Conservation (phyloP, 35 echinoderm and acorn worm genomes). For the Eucidaris tribuloides region DNA sequence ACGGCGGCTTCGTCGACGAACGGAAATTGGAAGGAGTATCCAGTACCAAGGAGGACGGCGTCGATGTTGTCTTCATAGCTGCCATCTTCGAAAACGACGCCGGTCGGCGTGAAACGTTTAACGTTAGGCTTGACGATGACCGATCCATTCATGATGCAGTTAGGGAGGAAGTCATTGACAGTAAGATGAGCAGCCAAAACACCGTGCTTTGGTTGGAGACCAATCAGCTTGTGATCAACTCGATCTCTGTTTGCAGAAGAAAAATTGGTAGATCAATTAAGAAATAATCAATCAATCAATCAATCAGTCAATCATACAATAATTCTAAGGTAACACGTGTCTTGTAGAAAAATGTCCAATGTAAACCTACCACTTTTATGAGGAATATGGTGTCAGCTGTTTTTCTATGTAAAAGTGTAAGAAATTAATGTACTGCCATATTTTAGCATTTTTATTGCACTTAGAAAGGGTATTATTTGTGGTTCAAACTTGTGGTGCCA, state of each 20-base stretch:
- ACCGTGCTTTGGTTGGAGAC: conserved; percentile 50
- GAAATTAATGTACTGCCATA: no score
- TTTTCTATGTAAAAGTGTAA: no score
- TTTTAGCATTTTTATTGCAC: no score
- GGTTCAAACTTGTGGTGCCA: no score
- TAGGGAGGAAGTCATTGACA: conserved; percentile 73
- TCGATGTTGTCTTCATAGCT: conserved; percentile 81
- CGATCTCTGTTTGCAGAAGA: background rate
- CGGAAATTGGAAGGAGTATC: conserved; percentile 78
- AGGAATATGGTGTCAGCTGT: no score
- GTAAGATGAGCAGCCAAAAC: conserved; percentile 33
- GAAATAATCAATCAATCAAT: no score
- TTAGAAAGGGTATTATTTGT: no score
- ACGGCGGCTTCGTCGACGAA: conserved; percentile 59
- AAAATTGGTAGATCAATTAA: no score
- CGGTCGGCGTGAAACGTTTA: conserved; percentile 52
- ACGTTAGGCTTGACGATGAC: conserved; percentile 73
- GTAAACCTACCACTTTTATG: no score
- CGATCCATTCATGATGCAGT: conserved; percentile 60
- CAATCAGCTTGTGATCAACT: conserved; percentile 56
- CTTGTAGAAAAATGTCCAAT: no score
- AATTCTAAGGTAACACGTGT: no score
- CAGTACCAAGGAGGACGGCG: conserved; percentile 79
- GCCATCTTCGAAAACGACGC: conserved; percentile 81
- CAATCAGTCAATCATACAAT: no score